phyloP scores from a whole-genome alignment of 2,113 vertebrate genomes.

The Aviceda subcristata region DNA sequence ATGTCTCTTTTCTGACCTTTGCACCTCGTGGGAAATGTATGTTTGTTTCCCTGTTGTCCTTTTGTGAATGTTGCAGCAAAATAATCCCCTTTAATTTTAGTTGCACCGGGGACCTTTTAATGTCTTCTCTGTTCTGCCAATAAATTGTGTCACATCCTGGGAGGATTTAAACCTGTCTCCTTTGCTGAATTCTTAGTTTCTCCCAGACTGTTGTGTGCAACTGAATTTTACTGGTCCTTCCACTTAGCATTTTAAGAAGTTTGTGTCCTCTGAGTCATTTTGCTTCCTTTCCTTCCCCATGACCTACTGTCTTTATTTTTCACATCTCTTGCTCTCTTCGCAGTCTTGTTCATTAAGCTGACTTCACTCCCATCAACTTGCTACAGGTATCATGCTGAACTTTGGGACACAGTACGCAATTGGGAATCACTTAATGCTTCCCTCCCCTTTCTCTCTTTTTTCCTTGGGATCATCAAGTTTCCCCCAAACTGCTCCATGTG shows the following conservation, averaged over 20 bases:
- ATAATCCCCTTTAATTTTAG: conserved; percentile 33
- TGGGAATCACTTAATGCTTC: neutral
- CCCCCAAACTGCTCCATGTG: neutral
- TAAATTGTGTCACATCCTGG: conserved; percentile 21
- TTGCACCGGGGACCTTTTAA: conserved; percentile 10
- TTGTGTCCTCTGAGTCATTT: neutral
- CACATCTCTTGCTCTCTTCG: neutral
- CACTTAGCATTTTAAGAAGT: neutral
- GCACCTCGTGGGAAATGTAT: neutral
- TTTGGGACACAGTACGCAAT: neutral
- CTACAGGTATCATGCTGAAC: neutral
- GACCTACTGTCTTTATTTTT: neutral
- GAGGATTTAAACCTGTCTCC: conserved; percentile 13
- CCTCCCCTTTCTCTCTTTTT: neutral
- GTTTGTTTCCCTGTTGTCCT: neutral
- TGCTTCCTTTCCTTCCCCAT: neutral
- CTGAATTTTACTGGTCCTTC: neutral
- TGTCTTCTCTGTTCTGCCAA: neutral
- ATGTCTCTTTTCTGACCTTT: conserved; percentile 20
- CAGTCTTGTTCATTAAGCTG: neutral
- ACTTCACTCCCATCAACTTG: neutral
- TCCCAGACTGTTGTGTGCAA: neutral
- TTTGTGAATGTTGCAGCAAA: neutral
- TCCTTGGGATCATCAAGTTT: neutral
- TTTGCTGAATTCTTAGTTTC: neutral